Base-by-base conservation (phyloP, 2,113 vertebrate species). In the Rhombomys opimus region DNA sequence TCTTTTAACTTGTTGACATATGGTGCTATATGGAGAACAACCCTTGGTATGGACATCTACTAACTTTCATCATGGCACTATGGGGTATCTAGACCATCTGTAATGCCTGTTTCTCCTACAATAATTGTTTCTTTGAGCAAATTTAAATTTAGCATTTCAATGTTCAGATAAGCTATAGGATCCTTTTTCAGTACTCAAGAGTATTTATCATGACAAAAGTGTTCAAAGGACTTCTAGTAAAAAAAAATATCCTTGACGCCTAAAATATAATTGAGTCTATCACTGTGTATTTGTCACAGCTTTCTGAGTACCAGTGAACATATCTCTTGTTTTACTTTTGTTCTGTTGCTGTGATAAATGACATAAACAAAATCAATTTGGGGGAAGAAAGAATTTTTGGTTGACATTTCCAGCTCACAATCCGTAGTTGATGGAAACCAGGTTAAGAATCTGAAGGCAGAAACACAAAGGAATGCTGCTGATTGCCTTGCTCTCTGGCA, bases 81-180 rank as follows among this genome's bases (percentile, higher is more conserved):
- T 68, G 32, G 75, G 59, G 23, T 38, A 10, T 20, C 9, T 82
- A 57, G 32, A 59, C 7, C 17, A 22, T 65, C 38, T 65, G 65
- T 73, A 75, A 80, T 59, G 61, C 59, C 18, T 75, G 38, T 87
- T 95, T 84, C 9, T 38, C 89, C 32, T 82, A 50, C 25, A 87
- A 32, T 61, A 32, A n/a, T 81, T 67, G 22, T 27, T 67, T 59
- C 52, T 88, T 38, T 91, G 75, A 68, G 68, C 7, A 88, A 81
- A 91, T 63, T 91, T 88, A 94, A 84, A 25, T 91, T 61, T 76
- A 94, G 73, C 46, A 61, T 84, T 84, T 63, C n/a, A 70, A 67
- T 77, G 25, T 85, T 72, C 35, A 89, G 35, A 65, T 89, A 89
- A 92, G 50, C 22, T 90, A 52, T 32, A 61, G 17, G 0, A 8